Evolutionary conservation across 2,113 vertebrate genomes (phyloP).

Genomic region (Isichthys henryi): DNA sequence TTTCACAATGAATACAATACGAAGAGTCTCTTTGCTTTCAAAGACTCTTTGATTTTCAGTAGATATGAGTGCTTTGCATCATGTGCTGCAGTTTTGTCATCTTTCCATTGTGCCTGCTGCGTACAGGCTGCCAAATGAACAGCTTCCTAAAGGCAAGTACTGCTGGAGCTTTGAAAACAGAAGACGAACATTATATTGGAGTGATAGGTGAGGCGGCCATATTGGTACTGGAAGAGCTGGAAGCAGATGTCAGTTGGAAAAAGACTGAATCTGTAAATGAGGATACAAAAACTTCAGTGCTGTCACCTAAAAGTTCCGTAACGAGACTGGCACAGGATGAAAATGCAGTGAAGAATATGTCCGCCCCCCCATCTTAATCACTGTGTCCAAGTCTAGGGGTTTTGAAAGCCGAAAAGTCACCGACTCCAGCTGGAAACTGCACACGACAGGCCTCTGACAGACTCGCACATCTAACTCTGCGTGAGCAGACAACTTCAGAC

Average conservation of each 20-base stretch:
- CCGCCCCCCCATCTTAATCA: not conserved
- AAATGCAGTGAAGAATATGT: not conserved
- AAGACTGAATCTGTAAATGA: not conserved
- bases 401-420: conserved; percentile 40
- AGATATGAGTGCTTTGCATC: not conserved
- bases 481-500: conserved; percentile 35
- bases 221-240: not conserved
- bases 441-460: conserved; percentile 36
- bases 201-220: not conserved
- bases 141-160: too few species aligned
- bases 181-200: not conserved
- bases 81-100: not conserved
- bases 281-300: not conserved
- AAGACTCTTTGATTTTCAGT: not conserved
- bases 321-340: not conserved
- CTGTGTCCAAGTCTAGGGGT: not conserved
- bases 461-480: conserved; percentile 36
- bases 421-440: conserved; percentile 53
- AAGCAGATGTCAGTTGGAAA: not conserved
- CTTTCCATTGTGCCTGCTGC: not conserved
- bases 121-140: not conserved
- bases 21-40: not conserved
- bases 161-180: not conserved
- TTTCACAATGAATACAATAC: conserved; percentile 2
- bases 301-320: not conserved